Evolutionary conservation across 2,888 invertebrate species (phyloP).

Genomic region (Oscheius sp.): DNA sequence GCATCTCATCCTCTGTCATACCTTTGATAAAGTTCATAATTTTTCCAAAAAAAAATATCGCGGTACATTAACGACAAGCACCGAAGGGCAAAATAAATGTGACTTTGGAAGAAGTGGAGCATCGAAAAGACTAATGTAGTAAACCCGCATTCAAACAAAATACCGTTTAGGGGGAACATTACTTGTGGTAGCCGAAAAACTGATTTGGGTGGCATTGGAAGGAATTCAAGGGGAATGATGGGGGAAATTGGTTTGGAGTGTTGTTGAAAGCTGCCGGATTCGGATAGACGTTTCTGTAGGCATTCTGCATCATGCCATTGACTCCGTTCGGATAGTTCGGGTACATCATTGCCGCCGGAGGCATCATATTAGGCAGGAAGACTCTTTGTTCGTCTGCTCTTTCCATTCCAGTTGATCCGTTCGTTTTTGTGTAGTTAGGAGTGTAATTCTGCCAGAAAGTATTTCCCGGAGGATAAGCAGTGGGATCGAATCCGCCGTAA

Average conservation of each 20-base stretch:
- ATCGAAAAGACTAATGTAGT: too few species aligned
- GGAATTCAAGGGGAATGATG: not conserved
- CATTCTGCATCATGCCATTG: slow-evolving; percentile 1
- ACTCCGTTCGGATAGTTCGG: slow-evolving; percentile 22
- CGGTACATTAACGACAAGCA: too few species aligned
- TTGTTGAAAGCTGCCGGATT: not conserved
- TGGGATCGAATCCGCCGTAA: slow-evolving; percentile 27
- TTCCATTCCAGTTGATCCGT: not conserved
- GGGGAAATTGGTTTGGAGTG: not conserved
- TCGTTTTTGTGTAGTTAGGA: slow-evolving; percentile 16
- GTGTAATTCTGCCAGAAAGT: slow-evolving; percentile 4
- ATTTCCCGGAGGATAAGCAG: slow-evolving; percentile 12
- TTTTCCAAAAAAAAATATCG: too few species aligned
- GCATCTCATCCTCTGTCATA: too few species aligned
- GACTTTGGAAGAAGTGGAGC: too few species aligned
- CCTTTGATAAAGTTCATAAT: too few species aligned
- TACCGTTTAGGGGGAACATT: too few species aligned
- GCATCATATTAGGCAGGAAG: slow-evolving; percentile 17
- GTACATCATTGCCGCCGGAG: slow-evolving; percentile 17
- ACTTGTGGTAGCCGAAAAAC: too few species aligned
- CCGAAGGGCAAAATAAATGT: too few species aligned
- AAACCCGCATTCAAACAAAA: too few species aligned
- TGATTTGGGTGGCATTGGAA: too few species aligned
- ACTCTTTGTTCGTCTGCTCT: not conserved
- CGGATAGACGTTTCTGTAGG: not conserved